These are phyloP conservation scores for Passerina amoena DNA, from an alignment of 2,113 vertebrate genomes.

Conservation along the genomic window DNA sequence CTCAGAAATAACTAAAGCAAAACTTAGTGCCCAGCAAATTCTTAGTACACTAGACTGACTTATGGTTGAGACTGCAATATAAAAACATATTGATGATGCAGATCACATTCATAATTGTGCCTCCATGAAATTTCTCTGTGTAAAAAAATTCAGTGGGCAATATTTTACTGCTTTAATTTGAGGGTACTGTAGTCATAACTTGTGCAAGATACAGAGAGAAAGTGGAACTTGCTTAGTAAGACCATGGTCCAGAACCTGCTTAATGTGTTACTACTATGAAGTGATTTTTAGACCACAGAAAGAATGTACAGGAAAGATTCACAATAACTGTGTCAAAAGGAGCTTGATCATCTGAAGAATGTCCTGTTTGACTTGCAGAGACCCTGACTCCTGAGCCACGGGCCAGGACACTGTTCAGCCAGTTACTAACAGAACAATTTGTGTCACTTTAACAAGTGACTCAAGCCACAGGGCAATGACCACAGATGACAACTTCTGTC, in stretches of 20 bases:
- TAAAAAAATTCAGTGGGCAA: not conserved
- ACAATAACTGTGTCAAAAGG: not conserved
- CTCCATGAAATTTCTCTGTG: not conserved
- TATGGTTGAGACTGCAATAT: not conserved
- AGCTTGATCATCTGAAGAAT: not conserved
- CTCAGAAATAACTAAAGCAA: not conserved
- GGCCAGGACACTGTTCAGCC: not conserved
- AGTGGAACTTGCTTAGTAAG: not conserved
- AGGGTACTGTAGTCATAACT: not conserved
- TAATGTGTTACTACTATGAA: not conserved
- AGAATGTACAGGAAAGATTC: not conserved
- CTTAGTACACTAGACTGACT: not conserved
- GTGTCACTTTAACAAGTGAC: not conserved
- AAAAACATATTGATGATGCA: slow-evolving; percentile 7
- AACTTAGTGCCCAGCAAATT: not conserved
- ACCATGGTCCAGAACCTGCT: not conserved
- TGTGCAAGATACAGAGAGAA: not conserved
- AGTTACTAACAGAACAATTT: not conserved
- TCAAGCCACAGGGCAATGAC: not conserved
- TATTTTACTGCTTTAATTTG: slow-evolving; percentile 14
- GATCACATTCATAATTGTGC: slow-evolving; percentile 6
- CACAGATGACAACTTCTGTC: not conserved
- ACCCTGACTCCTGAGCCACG: not conserved
- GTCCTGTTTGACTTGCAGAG: not conserved
- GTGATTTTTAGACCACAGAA: not conserved